Evolutionary conservation across 2,113 vertebrate species (phyloP).

Genomic region (Indicator indicator): DNA sequence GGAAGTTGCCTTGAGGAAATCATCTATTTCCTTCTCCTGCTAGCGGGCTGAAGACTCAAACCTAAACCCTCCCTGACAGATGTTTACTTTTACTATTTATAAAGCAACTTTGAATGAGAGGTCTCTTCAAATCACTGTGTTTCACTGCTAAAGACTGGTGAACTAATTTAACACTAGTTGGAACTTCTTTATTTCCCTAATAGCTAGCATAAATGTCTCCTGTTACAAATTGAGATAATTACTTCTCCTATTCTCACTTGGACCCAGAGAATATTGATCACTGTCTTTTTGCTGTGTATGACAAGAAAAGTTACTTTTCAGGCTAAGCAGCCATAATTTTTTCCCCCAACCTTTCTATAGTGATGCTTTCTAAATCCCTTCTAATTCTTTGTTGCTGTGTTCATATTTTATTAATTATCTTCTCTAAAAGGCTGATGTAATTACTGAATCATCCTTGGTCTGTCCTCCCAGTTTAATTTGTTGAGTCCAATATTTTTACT

Average conservation of each 20-base stretch:
- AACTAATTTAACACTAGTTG: neutral
- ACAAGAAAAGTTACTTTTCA: neutral
- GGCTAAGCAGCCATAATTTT: neutral
- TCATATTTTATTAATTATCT: neutral
- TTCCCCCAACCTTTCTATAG: neutral
- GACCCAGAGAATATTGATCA: neutral
- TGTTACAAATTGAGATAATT: neutral
- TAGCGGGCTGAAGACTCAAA: neutral
- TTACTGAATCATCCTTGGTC: neutral
- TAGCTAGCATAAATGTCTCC: neutral
- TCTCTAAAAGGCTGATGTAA: neutral
- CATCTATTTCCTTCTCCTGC: neutral
- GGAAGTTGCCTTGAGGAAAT: neutral
- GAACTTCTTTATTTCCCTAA: neutral
- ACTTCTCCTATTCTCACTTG: neutral
- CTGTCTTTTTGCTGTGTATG: neutral
- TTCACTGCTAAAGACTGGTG: neutral
- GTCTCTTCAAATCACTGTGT: neutral
- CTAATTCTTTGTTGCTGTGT: neutral
- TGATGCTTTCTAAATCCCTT: neutral
- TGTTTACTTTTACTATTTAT: neutral
- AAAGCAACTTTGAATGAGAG: fast-evolving
- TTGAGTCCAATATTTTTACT: neutral
- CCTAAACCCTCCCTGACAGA: neutral
- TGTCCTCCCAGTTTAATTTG: neutral